These are phyloP conservation scores for Drosophila prostipennis DNA, from an alignment of 2,888 invertebrate genomes.

Conservation along the genomic window DNA sequence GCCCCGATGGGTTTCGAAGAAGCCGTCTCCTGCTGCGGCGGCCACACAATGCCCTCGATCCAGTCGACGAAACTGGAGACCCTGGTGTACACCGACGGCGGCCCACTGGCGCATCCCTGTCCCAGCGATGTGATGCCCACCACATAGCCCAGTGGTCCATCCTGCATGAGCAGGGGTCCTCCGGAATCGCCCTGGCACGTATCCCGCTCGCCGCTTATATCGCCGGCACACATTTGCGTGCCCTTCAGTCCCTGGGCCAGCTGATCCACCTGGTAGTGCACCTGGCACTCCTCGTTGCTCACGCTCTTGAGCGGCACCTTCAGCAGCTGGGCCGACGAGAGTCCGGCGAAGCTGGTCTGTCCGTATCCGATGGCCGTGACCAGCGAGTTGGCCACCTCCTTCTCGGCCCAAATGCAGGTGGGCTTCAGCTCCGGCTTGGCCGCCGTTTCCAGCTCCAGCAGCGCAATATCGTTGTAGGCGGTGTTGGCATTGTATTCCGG, in stretches of 20 bases:
- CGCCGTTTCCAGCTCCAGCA: slow-evolving; percentile 85
- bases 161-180: slow-evolving; percentile 54
- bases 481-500: slow-evolving; percentile 86
- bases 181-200: slow-evolving; percentile 75
- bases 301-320: slow-evolving; percentile 56
- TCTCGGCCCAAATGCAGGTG: slow-evolving; percentile 85
- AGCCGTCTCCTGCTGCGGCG: not conserved
- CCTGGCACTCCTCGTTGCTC: slow-evolving; percentile 32
- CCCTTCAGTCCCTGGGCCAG: slow-evolving; percentile 41
- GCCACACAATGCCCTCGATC: slow-evolving; percentile 78
- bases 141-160: not conserved
- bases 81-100: slow-evolving; percentile 76
- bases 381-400: slow-evolving; percentile 70
- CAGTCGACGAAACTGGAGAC: slow-evolving; percentile 76
- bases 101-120: slow-evolving; percentile 72
- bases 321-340: slow-evolving; percentile 56
- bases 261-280: slow-evolving; percentile 34
- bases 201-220: slow-evolving; percentile 39
- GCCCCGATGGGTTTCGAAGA: not conserved
- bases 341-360: slow-evolving; percentile 82
- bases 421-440: slow-evolving; percentile 14
- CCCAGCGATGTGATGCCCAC: slow-evolving; percentile 73
- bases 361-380: slow-evolving; percentile 88
- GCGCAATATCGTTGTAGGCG: slow-evolving; percentile 88
- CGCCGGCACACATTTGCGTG: slow-evolving; percentile 65